These are phyloP conservation scores for Caenorhabditis wallacei DNA, from an alignment of 2,888 invertebrate species.

Conservation along the genomic window DNA sequence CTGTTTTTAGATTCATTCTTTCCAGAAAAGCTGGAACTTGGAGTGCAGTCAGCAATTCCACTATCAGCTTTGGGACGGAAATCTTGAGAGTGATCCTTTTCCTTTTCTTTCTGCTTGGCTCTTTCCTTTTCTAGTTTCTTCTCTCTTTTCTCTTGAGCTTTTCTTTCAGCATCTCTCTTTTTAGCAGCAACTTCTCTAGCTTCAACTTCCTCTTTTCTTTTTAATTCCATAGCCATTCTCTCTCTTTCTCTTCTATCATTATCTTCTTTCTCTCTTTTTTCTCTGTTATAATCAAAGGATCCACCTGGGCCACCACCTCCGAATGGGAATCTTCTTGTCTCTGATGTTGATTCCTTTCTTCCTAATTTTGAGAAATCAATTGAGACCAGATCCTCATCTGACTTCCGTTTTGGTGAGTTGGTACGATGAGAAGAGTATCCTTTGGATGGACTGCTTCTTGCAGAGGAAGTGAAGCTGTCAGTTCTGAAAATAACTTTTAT, in stretches of 20 bases:
- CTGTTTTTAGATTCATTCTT: conserved; percentile 18
- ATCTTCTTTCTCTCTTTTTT: conserved; percentile 36
- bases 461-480: conserved; percentile 58
- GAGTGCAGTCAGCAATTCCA: conserved; percentile 58
- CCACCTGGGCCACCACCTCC: conserved; percentile 31
- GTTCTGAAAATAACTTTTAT: conserved; percentile 47
- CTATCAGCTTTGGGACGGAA: conserved; percentile 54
- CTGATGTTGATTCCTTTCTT: conserved; percentile 18
- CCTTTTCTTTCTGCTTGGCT: conserved; percentile 22
- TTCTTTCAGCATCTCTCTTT: conserved; percentile 33
- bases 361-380: conserved; percentile 53
- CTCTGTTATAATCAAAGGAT: conserved; percentile 19
- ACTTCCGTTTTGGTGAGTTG: conserved; percentile 5
- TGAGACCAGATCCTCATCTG: conserved; percentile 32
- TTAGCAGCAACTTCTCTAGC: conserved; percentile 20
- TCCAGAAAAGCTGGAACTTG: conserved; percentile 47
- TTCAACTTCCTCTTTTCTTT: conserved; percentile 21
- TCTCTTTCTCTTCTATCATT: conserved; percentile 28
- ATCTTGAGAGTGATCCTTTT: conserved; percentile 31
- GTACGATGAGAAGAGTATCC: background rate
- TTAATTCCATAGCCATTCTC: conserved; percentile 31
- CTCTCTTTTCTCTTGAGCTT: conserved; percentile 32
- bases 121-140: conserved; percentile 35
- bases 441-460: conserved; percentile 55
- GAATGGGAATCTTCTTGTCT: conserved; percentile 38